Evolutionary conservation across 1,140 invertebrate genomes (phyloP), one percentile per base, ranked within the genome.

Genomic region (Coptotermes formosanus): DNA sequence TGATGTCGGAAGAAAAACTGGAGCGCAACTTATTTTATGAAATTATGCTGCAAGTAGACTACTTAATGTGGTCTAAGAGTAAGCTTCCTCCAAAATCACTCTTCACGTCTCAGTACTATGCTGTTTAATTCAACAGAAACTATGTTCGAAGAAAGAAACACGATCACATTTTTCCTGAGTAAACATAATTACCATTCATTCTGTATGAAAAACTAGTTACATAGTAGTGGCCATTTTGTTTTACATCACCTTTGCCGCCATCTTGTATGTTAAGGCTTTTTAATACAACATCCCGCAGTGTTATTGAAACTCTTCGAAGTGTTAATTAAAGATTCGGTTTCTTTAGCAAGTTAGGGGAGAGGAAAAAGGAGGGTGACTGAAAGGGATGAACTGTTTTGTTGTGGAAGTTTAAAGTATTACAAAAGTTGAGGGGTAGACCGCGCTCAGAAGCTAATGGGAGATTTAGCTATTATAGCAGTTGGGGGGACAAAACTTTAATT

Each of bases 261-360:
- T 75, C 64, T 75, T 75, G n/a, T 75, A 25, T 64, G 59, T 64
- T n/a, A n/a, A 64, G 59, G 19, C 19, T 64, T 64, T n/a, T 64
- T 64, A 16, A 75, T 30, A 30, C 11, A 75, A 16, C 30, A 75
- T 75, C 64, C 64, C 25, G 64, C 64, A 30, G n/a, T 75, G 64
- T 75, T 75, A 75, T 75, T 75, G 25, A 75, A 75, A 75, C n/a
- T 25, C 64, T 30, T 75, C 64, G 64, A 75, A 75, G 64, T 75
- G 64, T 75, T 75, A 75, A 75, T 75, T 75, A 30, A 75, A 30
- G 64, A 75, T 75, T 75, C 64, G 14, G 64, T 75, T 75, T 75
- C 64, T 75, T 75, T 30, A 25, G 52, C n/a, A 30, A 75, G 64
- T 75, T 75, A 75, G 25, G 64, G 64, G 25, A 75, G 25, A 75